phyloP scores from a whole-genome alignment of 2,888 invertebrate genomes.

The Phaonia tiefii region DNA sequence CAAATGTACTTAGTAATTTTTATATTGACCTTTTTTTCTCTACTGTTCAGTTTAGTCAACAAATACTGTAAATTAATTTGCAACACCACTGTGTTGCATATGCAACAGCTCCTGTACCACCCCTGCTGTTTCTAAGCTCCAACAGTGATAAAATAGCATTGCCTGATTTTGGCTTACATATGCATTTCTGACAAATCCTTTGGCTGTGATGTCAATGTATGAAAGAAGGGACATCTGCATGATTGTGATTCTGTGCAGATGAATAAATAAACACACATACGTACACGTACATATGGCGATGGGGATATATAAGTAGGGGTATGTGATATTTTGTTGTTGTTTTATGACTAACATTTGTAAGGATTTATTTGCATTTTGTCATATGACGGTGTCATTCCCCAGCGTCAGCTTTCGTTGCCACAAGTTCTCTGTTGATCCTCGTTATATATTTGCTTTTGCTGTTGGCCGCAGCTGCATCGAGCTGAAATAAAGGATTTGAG shows the following conservation, averaged over 20 bases:
- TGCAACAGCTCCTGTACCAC: too few relatives aligned
- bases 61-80: too few relatives aligned
- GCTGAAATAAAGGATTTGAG: conserved; percentile 6
- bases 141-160: neutral
- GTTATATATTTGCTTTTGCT: neutral
- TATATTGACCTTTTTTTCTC: too few relatives aligned
- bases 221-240: neutral
- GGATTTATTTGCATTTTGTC: conserved; percentile 65
- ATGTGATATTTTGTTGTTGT: conserved; percentile 35
- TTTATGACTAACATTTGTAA: conserved; percentile 60
- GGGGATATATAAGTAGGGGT: neutral
- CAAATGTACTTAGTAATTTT: too few relatives aligned
- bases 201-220: neutral
- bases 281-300: neutral
- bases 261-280: neutral
- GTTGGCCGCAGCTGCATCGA: conserved; percentile 7
- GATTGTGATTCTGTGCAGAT: too few relatives aligned
- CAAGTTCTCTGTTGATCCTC: neutral
- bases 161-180: conserved; percentile 29
- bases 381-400: neutral
- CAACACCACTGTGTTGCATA: neutral
- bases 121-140: too few relatives aligned
- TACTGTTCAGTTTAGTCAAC: too few relatives aligned
- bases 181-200: conserved; percentile 33
- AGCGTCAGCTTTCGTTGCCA: neutral